Conservation (phyloP, 2,113 vertebrate genomes). For the Cottus gobio region DNA sequence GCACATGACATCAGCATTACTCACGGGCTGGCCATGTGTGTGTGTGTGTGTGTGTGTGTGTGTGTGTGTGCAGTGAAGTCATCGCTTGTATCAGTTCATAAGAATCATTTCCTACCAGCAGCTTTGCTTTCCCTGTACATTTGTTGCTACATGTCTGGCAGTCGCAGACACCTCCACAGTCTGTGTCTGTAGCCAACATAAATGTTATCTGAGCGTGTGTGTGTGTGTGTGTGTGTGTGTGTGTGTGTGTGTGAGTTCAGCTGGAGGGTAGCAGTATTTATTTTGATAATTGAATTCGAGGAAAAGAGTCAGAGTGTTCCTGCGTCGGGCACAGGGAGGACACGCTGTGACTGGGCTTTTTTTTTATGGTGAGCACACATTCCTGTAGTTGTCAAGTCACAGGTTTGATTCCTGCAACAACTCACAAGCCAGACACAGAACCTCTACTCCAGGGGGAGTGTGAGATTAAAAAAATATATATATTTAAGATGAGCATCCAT, state of each 20-base stretch:
- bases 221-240: constrained; percentile 29
- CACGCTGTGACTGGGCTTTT: background rate
- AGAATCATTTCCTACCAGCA: constrained; percentile 59
- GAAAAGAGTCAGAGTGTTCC: constrained; percentile 44
- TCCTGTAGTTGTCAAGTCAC: background rate
- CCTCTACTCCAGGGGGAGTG: too few relatives aligned
- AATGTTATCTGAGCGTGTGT: constrained; percentile 33
- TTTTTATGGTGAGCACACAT: background rate
- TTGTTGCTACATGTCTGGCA: constrained; percentile 58
- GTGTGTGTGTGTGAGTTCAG: constrained; percentile 53
- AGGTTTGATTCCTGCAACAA: background rate
- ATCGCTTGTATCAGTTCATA: constrained; percentile 53
- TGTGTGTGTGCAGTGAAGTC: constrained; percentile 56
- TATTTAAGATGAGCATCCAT: too few relatives aligned
- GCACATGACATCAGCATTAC: constrained; percentile 77
- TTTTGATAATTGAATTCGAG: constrained; percentile 51
- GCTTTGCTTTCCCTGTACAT: constrained; percentile 44
- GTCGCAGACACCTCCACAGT: constrained; percentile 39
- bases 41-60: constrained; percentile 25
- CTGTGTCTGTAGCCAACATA: constrained; percentile 36
- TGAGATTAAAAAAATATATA: too few relatives aligned
- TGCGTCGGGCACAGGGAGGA: constrained; percentile 17
- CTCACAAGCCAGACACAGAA: background rate
- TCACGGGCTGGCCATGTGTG: constrained; percentile 56
- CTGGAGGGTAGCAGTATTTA: constrained; percentile 48